A percentile compares a stretch with the other conserved stretches of the same genome.
Conservation (phyloP, 2,113 vertebrate genomes). For the Himantopus leucocephalus region DNA sequence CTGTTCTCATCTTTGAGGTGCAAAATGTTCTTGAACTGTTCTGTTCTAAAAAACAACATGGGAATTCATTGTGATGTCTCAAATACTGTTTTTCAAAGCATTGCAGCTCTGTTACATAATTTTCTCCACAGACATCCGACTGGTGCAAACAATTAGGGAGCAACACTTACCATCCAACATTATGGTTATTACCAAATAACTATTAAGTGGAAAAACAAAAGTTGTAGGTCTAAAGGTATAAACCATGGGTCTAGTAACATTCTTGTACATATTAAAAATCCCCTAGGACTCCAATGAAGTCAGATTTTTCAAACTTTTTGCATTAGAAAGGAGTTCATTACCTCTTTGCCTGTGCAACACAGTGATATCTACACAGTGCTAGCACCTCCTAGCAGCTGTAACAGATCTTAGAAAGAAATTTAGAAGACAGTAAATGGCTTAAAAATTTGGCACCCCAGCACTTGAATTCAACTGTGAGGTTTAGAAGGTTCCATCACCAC, state of each 20-base stretch:
- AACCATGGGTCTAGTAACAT: neutral
- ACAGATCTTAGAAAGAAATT: neutral
- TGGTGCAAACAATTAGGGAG: constrained; percentile 20
- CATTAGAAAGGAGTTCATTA: neutral
- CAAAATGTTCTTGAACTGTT: constrained; percentile 63
- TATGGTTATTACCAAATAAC: neutral
- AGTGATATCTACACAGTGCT: neutral
- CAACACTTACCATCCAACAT: neutral
- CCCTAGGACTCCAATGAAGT: neutral
- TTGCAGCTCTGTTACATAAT: constrained; percentile 44
- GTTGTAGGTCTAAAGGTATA: neutral
- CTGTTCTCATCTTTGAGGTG: constrained; percentile 52
- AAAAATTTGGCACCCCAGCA: neutral
- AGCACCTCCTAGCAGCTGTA: constrained; percentile 63
- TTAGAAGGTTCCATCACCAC: neutral
- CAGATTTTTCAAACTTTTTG: neutral
- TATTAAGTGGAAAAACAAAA: neutral
- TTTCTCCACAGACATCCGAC: constrained; percentile 24
- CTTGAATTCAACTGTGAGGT: neutral
- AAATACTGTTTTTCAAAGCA: constrained; percentile 56
- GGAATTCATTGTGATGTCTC: constrained; percentile 62
- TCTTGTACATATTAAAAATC: neutral
- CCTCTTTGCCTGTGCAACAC: neutral
- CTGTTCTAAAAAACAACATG: constrained; percentile 41
- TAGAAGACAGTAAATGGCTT: neutral